Evolutionary conservation across 2,797 vertebrate genomes (phyloP), one percentile per base, ranked within the genome.

Genomic region (Chaenodraco wilsoni): DNA sequence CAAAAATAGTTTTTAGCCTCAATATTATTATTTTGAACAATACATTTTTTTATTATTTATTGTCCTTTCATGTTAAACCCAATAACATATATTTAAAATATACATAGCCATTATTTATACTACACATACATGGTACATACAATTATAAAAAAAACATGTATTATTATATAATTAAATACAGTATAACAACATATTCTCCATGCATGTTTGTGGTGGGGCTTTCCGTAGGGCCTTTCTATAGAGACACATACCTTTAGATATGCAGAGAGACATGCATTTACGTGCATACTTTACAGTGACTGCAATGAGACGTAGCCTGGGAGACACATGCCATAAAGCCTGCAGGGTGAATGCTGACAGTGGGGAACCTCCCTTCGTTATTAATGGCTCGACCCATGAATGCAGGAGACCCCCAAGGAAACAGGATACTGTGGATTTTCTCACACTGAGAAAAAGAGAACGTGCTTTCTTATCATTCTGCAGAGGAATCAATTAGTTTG

Each of bases 281-380:
- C 2, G 8, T 51, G 44, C 46, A 40, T 54, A 65, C 15, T 76
- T 72, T 48, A 49, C 31, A 55, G 23, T 63, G 76, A 63, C 48
- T 43, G 21, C 31, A 76, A 63, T 62, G 44, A 77, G 77, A 56
- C 31, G 2, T 63, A 76, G 69, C 64, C 71, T 56, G 66, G 50
- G 75, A 65, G 71, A 79, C 72, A 60, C 71, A 86, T 72, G 75
- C 64, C 84, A 52, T 70, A 72, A 84, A 87, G 83, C 76, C 72
- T 72, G 71, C 69, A 72, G 81, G 81, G 63, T 57, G 82, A 86
- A 81, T 59, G 79, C 84, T 92, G 90, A 92, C 89, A 82, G 84
- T 45, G 23, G 84, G 87, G 79, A 88, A 79, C 84, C 81, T 89
- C 81, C 78, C 49, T 69, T 73, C 68, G 73, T 90, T 92, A 92